Evolutionary conservation across 2,113 vertebrate species (phyloP), one percentile per base, ranked within the genome.

Genomic region (Plotosus lineatus): DNA sequence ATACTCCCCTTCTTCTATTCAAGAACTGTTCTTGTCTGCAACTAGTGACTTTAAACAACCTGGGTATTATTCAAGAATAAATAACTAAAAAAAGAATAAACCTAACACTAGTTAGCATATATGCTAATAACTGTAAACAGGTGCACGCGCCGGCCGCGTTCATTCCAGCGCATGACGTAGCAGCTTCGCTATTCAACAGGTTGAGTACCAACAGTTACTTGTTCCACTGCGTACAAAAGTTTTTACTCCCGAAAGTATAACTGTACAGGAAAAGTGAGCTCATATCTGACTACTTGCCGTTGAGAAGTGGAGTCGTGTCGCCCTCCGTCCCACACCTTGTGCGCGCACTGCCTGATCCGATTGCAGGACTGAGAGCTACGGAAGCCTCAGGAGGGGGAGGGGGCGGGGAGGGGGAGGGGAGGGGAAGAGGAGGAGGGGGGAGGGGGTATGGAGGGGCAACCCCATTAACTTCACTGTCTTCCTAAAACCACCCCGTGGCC

Each of bases 351-450:
- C 31, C 23, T 75, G 36, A 75, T 75, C 73, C 50, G 53, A 56
- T 58, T 58, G 51, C 74, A 26, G 74, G 74, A 76, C 74, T 58
- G 53, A 42, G 53, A 26, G 38, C 74, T 75, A 76, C 74, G 53
- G 74, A 76, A 76, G 74, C 53, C 53, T 50, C 53, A 38, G 33
- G 7, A 40, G 53, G 21, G 6, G 50, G 73, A 38, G 19, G 28
- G 51, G 50, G 50, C 6, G 15, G 4, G 48, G 23, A 23, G 53
- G 53, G 21, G 53, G 14, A 7, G 53, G 53, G 4, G 53, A 15
- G 53, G 23, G 12, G 21, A 44, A 21, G 14, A 50, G 31, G 74
- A 36, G 53, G n/a, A n/a, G 53, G 21, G 53, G 14, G 4, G 53
- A 15, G 4, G 53, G 53, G 53, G 23, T 17, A 56, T 69, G 36